A percentile compares a stretch with the other conserved stretches of the same genome.
These are phyloP conservation scores for Spermophilus dauricus DNA, from an alignment of 2,113 vertebrate species.

Conservation along the genomic window DNA sequence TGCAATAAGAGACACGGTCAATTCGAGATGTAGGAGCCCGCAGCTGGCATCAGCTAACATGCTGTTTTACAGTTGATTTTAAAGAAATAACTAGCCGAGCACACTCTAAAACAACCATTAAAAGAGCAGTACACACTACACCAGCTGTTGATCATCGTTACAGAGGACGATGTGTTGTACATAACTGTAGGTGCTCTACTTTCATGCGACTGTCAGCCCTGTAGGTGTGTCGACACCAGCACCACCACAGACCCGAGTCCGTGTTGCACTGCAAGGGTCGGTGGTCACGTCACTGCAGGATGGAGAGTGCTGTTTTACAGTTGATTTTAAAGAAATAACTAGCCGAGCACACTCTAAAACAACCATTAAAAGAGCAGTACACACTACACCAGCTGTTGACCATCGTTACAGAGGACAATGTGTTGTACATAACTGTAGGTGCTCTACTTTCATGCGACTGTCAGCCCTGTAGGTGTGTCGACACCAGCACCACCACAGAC, in stretches of 20 bases:
- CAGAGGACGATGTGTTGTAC: neutral
- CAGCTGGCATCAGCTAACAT: fast-evolving
- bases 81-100: neutral
- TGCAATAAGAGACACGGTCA: neutral
- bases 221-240: neutral
- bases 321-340: no score
- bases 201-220: no score
- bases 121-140: neutral
- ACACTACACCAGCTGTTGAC: neutral
- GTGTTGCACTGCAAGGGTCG: neutral
- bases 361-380: no score
- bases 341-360: no score
- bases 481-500: neutral
- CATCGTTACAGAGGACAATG: neutral
- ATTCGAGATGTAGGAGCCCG: neutral
- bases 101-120: neutral
- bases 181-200: neutral
- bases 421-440: no score
- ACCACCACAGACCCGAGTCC: neutral
- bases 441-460: neutral
- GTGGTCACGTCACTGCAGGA: neutral
- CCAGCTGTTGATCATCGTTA: neutral
- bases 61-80: neutral
- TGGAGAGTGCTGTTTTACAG: no score
- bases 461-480: neutral